These are phyloP conservation scores for Mobula birostris DNA, from an alignment of 2,113 vertebrate species.

Conservation along the genomic window DNA sequence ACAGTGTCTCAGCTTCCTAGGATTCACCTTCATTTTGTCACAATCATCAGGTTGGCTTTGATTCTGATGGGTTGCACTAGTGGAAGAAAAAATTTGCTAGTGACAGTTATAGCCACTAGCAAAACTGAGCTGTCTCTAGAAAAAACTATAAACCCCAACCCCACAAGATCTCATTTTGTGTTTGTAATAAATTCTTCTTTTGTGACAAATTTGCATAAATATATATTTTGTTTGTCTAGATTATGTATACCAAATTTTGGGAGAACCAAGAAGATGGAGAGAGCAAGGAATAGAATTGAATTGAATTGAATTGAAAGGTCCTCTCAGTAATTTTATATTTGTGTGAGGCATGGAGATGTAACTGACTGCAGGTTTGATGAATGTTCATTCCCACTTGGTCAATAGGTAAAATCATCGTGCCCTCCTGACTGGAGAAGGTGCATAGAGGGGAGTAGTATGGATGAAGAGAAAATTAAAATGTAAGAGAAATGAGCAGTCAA, in stretches of 20 bases:
- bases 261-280: not conserved
- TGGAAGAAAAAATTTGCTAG: slow-evolving; percentile 35
- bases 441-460: not conserved
- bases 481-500: not conserved
- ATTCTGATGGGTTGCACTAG: slow-evolving; percentile 33
- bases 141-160: slow-evolving; percentile 21
- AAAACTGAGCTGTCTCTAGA: not conserved
- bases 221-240: not conserved
- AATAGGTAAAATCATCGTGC: not conserved
- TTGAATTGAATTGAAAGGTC: not conserved
- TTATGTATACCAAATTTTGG: not conserved
- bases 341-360: not conserved
- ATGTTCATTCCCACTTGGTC: not conserved
- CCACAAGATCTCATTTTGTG: slow-evolving; percentile 24
- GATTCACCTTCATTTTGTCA: slow-evolving; percentile 36
- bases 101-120: slow-evolving; percentile 37
- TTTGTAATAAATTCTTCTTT: slow-evolving; percentile 32
- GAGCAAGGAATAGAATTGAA: not conserved
- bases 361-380: not conserved
- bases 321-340: not conserved
- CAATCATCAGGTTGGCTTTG: slow-evolving; percentile 28
- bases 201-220: slow-evolving; percentile 29
- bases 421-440: not conserved
- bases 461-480: slow-evolving; percentile 18
- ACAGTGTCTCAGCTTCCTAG: slow-evolving; percentile 33